Base-by-base conservation (phyloP, 2,797 vertebrate genomes). In the Artibeus lituratus region DNA sequence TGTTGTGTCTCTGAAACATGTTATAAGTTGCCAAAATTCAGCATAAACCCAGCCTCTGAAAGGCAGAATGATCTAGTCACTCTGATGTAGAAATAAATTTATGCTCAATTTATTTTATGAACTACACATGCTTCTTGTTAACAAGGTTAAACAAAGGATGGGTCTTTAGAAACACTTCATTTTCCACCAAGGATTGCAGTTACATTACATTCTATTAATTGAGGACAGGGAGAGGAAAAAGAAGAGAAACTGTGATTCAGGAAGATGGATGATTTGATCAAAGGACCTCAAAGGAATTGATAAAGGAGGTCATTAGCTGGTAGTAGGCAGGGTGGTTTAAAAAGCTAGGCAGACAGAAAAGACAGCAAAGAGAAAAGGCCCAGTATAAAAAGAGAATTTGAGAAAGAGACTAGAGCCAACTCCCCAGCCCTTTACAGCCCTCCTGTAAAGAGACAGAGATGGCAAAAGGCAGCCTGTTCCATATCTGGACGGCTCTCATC, bases 201-300 rank as follows among this genome's bases (percentile, higher is more conserved):
- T 83, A 62, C 62, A 74, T 67, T 86, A 55, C 55, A 74, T 67
- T 87, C 67, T 77, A 39, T 76, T 37, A 65, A 26, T 76, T 32
- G 55, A 86, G 80, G 47, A 69, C 65, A 90, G 35, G 32, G 51
- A 90, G 53, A 74, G 42, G 51, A 53, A 78, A 80, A 88, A 84
- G 49, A 65, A 65, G 53, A 85, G 77, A 87, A 62, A 51, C 42
- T 42, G 39, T 37, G 42, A 82, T 91, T 94, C 86, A 87, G 80
- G 94, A 95, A 59, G 53, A 92, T 49, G 65, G 6, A 53, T 65
- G 80, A 80, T 80, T 90, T 67, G 57, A 94, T 84, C 65, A 81
- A 94, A 95, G 91, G 87, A 62, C 76, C 90, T 95, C 93, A 83
- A 94, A 95, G 94, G 74, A 81, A 47, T 51, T 44, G 42, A 55